Evolutionary conservation across 2,888 invertebrate genomes (phyloP).

Genomic region (Euzophera pinguis): DNA sequence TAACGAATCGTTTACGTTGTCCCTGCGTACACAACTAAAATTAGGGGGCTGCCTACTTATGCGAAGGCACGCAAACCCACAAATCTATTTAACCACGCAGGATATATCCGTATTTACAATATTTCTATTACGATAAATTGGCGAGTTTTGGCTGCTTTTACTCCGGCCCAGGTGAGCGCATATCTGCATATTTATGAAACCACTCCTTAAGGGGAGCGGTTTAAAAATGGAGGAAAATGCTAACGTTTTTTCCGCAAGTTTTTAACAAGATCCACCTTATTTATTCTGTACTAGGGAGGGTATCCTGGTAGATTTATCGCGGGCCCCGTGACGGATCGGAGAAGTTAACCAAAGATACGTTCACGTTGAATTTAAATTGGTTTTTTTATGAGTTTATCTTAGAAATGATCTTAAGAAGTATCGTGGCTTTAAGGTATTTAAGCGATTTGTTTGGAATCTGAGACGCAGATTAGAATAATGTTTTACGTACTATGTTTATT

Average conservation of each 20-base stretch:
- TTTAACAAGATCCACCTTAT: slow-evolving; percentile 77
- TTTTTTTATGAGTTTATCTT: slow-evolving; percentile 41
- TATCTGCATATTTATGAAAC: slow-evolving; percentile 79
- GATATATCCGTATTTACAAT: slow-evolving; percentile 70
- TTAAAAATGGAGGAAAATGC: slow-evolving; percentile 72
- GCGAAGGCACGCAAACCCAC: slow-evolving; percentile 65
- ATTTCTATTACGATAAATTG: slow-evolving; percentile 77
- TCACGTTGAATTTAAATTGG: slow-evolving; percentile 60
- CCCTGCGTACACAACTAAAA: slow-evolving; percentile 55
- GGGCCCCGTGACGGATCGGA: slow-evolving; percentile 71
- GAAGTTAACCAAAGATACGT: slow-evolving; percentile 53
- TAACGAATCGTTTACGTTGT: slow-evolving; percentile 52
- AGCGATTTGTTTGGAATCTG: not conserved
- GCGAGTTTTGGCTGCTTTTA: slow-evolving; percentile 61
- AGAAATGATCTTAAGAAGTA: slow-evolving; percentile 21
- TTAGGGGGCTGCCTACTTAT: slow-evolving; percentile 58
- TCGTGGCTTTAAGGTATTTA: slow-evolving; percentile 1
- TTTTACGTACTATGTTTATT: not conserved
- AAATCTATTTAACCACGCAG: slow-evolving; percentile 67
- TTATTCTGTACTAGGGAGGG: slow-evolving; percentile 69
- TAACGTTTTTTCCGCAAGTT: slow-evolving; percentile 66
- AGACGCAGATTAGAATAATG: not conserved
- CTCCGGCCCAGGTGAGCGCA: slow-evolving; percentile 68
- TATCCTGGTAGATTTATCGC: slow-evolving; percentile 60
- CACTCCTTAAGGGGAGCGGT: slow-evolving; percentile 67